These are phyloP conservation scores for Xiphophorus maculatus DNA, from an alignment of 2,113 vertebrate genomes.

Conservation along the genomic window DNA sequence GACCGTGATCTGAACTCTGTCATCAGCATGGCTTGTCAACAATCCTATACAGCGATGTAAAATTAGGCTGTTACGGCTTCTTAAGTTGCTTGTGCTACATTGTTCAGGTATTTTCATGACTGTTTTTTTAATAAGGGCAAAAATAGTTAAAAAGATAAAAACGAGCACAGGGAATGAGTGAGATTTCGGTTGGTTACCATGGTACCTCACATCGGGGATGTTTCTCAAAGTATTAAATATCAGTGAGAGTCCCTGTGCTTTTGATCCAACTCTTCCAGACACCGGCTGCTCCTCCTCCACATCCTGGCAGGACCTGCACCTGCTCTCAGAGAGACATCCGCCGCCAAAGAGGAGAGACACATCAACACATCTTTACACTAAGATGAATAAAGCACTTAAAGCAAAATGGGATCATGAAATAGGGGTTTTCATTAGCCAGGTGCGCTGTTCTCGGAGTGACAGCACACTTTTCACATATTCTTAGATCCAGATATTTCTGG, in stretches of 20 bases:
- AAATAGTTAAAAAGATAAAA: constrained; percentile 11
- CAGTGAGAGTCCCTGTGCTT: constrained; percentile 56
- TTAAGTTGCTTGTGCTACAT: constrained; percentile 5
- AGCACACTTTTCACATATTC: constrained; percentile 40
- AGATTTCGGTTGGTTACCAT: constrained; percentile 59
- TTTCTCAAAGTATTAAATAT: constrained; percentile 54
- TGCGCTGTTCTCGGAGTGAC: constrained; percentile 13
- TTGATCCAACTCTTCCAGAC: constrained; percentile 52
- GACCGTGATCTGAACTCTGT: constrained; percentile 66
- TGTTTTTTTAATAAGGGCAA: neutral
- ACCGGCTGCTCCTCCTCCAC: constrained; percentile 50
- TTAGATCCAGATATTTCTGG: constrained; percentile 15
- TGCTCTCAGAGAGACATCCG: constrained; percentile 28
- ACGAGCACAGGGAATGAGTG: neutral
- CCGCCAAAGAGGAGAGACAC: constrained; percentile 25
- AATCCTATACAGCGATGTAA: neutral
- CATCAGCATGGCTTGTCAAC: constrained; percentile 13
- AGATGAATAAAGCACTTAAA: constrained; percentile 4
- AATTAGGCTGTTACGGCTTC: constrained; percentile 10
- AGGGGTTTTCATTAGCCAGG: constrained; percentile 33
- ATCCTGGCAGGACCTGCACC: constrained; percentile 41
- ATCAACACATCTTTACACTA: neutral
- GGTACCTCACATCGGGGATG: constrained; percentile 49
- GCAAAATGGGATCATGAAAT: constrained; percentile 27
- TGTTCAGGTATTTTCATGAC: neutral